phyloP scores from a whole-genome alignment of 1,140 invertebrate species.

The Campoletis sonorensis region DNA sequence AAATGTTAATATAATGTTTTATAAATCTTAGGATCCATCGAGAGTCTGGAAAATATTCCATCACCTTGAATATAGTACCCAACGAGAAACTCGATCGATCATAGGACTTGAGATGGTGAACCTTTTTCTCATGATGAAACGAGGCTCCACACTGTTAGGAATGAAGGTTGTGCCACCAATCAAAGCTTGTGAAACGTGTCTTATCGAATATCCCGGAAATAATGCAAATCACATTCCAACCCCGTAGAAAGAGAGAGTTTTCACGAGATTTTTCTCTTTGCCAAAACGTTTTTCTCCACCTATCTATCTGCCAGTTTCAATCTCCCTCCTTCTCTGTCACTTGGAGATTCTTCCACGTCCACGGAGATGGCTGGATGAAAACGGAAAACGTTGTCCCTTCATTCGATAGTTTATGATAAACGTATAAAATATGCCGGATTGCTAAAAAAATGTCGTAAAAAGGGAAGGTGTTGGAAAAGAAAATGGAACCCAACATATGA shows the following conservation, averaged over 20 bases:
- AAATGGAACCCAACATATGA: neutral
- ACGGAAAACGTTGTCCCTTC: constrained; percentile 19
- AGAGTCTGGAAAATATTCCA: neutral
- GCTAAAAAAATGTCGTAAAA: neutral
- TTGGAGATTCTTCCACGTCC: neutral
- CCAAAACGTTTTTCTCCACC: neutral
- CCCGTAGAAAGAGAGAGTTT: neutral
- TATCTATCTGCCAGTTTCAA: constrained; percentile 1
- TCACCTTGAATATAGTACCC: constrained; percentile 15
- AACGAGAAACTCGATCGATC: constrained; percentile 26
- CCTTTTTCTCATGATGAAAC: neutral
- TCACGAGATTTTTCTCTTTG: neutral
- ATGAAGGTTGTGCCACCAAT: constrained; percentile 30
- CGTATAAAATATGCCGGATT: constrained; percentile 54
- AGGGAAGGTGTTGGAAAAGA: neutral
- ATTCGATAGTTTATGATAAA: constrained; percentile 57
- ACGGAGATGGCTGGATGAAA: constrained; percentile 7
- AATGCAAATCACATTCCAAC: constrained; percentile 58
- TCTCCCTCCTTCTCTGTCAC: constrained; percentile 16
- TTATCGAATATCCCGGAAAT: constrained; percentile 52
- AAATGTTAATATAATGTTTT: neutral
- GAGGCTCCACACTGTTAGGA: neutral
- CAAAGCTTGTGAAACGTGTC: constrained; percentile 52
- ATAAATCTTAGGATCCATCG: neutral
- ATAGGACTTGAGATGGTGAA: constrained; percentile 5